Base-by-base conservation (phyloP, 2,888 invertebrate species). In the Drosophila kanekoi region DNA sequence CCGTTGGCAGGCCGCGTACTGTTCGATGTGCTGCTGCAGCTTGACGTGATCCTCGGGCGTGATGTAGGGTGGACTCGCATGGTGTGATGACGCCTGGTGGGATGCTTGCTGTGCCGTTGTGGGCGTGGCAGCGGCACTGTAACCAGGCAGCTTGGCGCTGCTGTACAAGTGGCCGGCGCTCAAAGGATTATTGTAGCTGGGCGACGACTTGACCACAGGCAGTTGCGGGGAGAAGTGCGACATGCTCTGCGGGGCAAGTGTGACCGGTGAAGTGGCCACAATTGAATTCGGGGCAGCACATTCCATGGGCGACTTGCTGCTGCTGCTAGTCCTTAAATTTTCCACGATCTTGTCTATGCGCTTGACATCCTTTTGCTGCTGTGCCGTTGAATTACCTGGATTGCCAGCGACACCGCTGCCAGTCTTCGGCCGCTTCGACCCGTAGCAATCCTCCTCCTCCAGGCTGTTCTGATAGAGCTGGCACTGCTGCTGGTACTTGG, bases 281-380 rank as follows among this genome's bases (percentile, higher is more conserved):
- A 79, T 82, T 3, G 79, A 75, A 51, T 74, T 88, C 20, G 65
- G 64, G 2, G 81, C 64, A 13, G 73, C 63, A 48, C 88, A 82
- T 57, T 82, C 91, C 48, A 58, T 76, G 23, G 72, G 80, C 57
- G 81, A 85, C 23, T 84, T 78, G 45, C 47, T 70, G 67, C 53
- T 73, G 38, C 43, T 72, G 6, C 66, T 65, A 20, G 54, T 77
- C 32, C 77, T 74, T 20, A 93, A 75, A 62, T 87, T 92, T 66
- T 93, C 93, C 3, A 91, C 92, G 58, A 93, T 92, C 80, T 92
- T 92, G 67, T 93, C 93, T 60, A 93, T 92, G 54, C 92, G 92
- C 51, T 92, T 92, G 33, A 91, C 88, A 61, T 93, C 93, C 74
- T 92, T 92, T 63, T 85, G 84, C 38, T 83, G 82, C 35, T 75